Conservation (phyloP, 2,113 vertebrate genomes). For the Uria aalge region DNA sequence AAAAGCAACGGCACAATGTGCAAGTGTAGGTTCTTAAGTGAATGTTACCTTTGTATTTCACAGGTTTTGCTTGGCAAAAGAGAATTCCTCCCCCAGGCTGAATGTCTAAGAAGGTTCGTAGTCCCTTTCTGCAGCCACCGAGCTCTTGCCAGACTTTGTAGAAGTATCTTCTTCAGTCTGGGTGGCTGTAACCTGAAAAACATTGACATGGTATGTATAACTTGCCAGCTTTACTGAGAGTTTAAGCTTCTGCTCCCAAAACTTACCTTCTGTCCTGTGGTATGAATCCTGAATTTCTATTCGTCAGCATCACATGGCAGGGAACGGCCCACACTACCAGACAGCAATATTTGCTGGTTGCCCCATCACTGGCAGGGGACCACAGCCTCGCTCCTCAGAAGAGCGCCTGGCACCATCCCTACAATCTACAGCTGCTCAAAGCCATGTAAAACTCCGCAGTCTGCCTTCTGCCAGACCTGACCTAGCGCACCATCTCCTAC, state of each 20-base stretch:
- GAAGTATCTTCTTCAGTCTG: constrained; percentile 81
- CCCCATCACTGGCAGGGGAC: not conserved
- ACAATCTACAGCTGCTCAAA: not conserved
- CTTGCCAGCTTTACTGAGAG: not conserved
- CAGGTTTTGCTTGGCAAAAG: constrained; percentile 77
- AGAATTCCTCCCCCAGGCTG: constrained; percentile 78
- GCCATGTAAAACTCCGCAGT: not conserved
- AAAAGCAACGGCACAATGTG: not conserved
- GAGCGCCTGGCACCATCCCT: not conserved
- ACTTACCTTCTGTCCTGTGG: not conserved
- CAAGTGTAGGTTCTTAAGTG: not conserved
- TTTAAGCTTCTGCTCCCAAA: not conserved
- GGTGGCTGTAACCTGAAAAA: constrained; percentile 83
- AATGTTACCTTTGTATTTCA: not conserved
- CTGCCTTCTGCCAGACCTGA: not conserved
- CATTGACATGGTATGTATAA: constrained; percentile 78
- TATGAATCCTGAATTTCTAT: not conserved
- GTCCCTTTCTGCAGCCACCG: constrained; percentile 74
- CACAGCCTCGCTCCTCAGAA: not conserved
- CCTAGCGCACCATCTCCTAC: not conserved
- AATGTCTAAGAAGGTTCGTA: constrained; percentile 72
- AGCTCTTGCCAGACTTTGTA: constrained; percentile 73
- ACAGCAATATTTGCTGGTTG: not conserved
- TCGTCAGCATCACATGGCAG: not conserved
- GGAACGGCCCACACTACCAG: not conserved